Evolutionary conservation across 2,113 vertebrate genomes (phyloP).

Genomic region (Mastomys natalensis): DNA sequence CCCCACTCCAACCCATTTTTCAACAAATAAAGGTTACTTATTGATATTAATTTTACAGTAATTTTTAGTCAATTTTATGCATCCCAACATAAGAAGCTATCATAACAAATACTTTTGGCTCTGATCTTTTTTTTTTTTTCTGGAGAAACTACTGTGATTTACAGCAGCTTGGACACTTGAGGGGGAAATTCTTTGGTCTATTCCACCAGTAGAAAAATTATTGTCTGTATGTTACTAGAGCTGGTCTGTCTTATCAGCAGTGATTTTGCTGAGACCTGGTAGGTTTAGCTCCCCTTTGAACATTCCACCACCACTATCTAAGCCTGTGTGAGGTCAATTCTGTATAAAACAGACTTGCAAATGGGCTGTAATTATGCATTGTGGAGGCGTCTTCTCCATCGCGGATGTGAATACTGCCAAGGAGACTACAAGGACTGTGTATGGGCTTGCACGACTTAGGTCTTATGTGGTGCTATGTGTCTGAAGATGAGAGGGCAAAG

Average conservation of each 20-base stretch:
- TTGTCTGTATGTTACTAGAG: not conserved
- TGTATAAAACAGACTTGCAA: not conserved
- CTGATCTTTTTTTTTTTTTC: conserved; percentile 21
- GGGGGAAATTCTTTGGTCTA: conserved; percentile 36
- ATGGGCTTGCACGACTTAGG: not conserved
- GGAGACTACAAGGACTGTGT: not conserved
- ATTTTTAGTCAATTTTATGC: not conserved
- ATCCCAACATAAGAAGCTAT: not conserved
- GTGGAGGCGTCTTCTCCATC: not conserved
- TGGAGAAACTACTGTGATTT: not conserved
- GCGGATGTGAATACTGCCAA: not conserved
- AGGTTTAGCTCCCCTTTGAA: conserved; percentile 31
- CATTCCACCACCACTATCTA: not conserved
- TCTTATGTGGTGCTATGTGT: not conserved
- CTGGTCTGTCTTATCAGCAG: not conserved
- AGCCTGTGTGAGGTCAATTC: not conserved
- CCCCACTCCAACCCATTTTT: not conserved
- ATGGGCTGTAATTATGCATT: not conserved
- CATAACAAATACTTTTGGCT: not conserved
- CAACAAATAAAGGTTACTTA: not conserved
- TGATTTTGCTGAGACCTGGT: conserved; percentile 1
- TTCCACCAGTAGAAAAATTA: conserved; percentile 47
- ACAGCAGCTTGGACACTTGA: not conserved
- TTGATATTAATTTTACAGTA: not conserved
- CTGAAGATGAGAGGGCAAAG: not conserved